phyloP scores from a whole-genome alignment of 2,888 invertebrate genomes.

The Apeira syringaria region DNA sequence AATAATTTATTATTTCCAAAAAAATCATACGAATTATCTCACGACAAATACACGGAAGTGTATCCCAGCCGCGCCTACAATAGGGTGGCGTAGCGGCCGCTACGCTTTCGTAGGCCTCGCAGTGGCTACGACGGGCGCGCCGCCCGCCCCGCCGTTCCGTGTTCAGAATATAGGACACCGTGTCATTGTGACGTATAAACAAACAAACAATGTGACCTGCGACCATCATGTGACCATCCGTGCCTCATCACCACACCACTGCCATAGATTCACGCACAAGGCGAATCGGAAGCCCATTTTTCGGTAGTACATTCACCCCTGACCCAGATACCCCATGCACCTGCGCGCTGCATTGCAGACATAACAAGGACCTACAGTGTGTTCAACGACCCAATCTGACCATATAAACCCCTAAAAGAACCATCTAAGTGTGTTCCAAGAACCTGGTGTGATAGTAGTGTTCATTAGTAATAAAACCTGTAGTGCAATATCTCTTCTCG shows the following conservation, averaged over 20 bases:
- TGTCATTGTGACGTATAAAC: conserved; percentile 61
- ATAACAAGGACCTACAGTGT: conserved; percentile 35
- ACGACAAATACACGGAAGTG: conserved; percentile 62
- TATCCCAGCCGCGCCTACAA: conserved; percentile 48
- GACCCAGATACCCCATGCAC: conserved; percentile 68
- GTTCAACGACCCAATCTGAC: conserved; percentile 5
- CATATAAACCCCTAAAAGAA: background rate
- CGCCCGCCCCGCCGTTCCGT: conserved; percentile 57
- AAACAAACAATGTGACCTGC: conserved; percentile 44
- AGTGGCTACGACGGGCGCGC: conserved; percentile 66
- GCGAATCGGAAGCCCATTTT: conserved; percentile 31
- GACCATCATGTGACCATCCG: conserved; percentile 37
- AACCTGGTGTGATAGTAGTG: conserved; percentile 66
- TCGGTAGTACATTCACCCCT: conserved; percentile 64
- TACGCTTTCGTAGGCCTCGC: conserved; percentile 74
- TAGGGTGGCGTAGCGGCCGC: conserved; percentile 66
- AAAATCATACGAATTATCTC: conserved; percentile 53
- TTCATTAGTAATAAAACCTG: conserved; percentile 65
- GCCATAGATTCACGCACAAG: conserved; percentile 42
- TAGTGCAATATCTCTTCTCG: conserved; percentile 39
- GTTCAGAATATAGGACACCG: conserved; percentile 62
- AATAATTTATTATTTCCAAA: too few relatives aligned
- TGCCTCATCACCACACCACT: conserved; percentile 54
- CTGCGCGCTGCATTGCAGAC: conserved; percentile 64
- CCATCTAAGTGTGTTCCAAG: conserved; percentile 41